Conservation (phyloP, 23 tunicate genomes). For the Clavelina lepadiformis region DNA sequence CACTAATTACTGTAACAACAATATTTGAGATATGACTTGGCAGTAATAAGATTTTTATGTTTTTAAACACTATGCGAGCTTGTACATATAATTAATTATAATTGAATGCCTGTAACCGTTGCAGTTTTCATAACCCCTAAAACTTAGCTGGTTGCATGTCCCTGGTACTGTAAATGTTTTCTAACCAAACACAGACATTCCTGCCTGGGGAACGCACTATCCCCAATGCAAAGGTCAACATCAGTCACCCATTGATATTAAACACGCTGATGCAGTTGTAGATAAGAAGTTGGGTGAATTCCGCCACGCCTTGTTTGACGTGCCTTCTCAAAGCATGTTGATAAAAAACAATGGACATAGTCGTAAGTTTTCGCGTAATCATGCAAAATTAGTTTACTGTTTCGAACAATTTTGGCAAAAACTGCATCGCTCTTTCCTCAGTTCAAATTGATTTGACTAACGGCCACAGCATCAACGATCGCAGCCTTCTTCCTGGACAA, state of each 20-base stretch:
- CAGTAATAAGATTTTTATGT: too few species aligned
- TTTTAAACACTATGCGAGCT: too few species aligned
- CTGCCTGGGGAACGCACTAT: neutral
- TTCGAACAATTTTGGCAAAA: too few species aligned
- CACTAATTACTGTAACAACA: too few species aligned
- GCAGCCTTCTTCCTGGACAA: neutral
- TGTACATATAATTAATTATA: too few species aligned
- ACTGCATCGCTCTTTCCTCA: neutral
- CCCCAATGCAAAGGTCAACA: constrained; percentile 1
- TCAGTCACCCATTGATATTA: constrained; percentile 35
- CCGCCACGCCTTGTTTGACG: neutral
- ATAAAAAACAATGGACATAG: constrained; percentile 30
- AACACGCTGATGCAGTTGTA: constrained; percentile 1
- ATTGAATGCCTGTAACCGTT: too few species aligned
- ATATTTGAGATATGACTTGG: too few species aligned
- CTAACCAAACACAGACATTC: too few species aligned
- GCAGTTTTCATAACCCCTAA: too few species aligned
- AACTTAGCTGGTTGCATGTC: too few species aligned
- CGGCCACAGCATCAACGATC: constrained; percentile 8
- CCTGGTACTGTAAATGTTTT: too few species aligned
- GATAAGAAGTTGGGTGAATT: constrained; percentile 2
- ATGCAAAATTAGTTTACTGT: too few species aligned
- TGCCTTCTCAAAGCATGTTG: constrained; percentile 10
- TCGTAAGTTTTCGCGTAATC: neutral
- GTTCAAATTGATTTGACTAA: constrained; percentile 14